Evolutionary conservation across 2,888 invertebrate species (phyloP).

Genomic region (Cephus sareptanus): DNA sequence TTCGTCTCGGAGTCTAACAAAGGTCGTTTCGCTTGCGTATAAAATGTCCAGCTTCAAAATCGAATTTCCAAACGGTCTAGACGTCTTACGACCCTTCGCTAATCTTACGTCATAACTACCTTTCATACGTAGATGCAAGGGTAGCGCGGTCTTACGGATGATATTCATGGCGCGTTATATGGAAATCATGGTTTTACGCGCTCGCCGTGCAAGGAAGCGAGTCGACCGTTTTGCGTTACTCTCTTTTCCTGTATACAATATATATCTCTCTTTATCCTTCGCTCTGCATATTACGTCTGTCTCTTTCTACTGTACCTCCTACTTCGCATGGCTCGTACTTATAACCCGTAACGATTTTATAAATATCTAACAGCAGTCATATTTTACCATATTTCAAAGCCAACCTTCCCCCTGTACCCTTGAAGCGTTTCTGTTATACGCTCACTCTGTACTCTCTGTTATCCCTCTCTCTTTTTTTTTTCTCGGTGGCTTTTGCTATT

Average conservation of each 20-base stretch:
- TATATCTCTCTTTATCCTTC: neutral
- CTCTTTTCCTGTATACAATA: neutral
- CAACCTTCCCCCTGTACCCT: neutral
- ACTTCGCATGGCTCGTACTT: slow-evolving; percentile 27
- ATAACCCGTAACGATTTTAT: slow-evolving; percentile 47
- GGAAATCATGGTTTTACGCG: slow-evolving; percentile 51
- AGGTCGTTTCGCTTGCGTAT: neutral
- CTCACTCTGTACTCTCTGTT: neutral
- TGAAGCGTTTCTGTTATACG: slow-evolving; percentile 9
- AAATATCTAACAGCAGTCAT: slow-evolving; percentile 48
- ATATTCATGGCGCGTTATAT: slow-evolving; percentile 52
- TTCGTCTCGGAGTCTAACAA: slow-evolving; percentile 10
- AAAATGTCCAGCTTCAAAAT: neutral
- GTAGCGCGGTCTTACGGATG: neutral
- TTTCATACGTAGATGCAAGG: neutral
- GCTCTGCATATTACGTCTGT: neutral
- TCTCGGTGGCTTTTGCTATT: neutral
- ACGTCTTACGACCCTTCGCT: neutral
- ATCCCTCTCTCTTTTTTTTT: neutral
- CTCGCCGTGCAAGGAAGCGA: slow-evolving; percentile 22
- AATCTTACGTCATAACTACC: neutral
- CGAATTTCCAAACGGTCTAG: neutral
- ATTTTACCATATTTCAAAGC: slow-evolving; percentile 4
- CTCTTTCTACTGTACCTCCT: neutral
- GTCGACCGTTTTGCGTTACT: slow-evolving; percentile 15